Base-by-base conservation (phyloP, 92 coral and sea anemone species). In the Palythoa caribaeorum region DNA sequence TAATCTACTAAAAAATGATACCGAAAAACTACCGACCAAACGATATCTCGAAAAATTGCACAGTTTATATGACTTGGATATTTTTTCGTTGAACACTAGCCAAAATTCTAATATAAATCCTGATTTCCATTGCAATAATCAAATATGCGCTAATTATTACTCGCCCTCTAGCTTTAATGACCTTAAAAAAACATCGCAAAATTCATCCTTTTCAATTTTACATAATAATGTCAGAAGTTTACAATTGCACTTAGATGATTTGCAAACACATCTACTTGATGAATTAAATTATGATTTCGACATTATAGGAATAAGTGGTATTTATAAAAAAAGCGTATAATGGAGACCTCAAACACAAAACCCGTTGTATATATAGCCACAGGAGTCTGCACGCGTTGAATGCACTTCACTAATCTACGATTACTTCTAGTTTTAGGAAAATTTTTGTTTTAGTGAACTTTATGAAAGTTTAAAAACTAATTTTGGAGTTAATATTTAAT, bases 221-320 rank as follows among this genome's bases (percentile, higher is more conserved):
- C 86, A 83, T 57, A 62, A 83, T 38, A 62, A 83, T 38, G 76
- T 84, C n/a, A 84, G 79, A 48, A 71, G 79, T 66, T 47, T 84
- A 71, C 74, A 71, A 47, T 47, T 76, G 21, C 74, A 72, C 50
- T n/a, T 84, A 19, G 79, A 84, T 39, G 65, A 71, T 12, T 75
- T 74, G 14, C 75, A 71, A 17, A 17, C 75, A 0, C 75, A 71
- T 36, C 14, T 86, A 13, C 51, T 86, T 16, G 15, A 76, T 50
- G 83, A 86, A 57, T 72, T 74, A 10, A 74, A 59, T 38, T n/a
- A n/a, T n/a, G n/a, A n/a, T n/a, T n/a, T n/a, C n/a, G n/a, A n/a
- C n/a, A n/a, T n/a, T n/a, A n/a, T 76, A 11, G 36, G 52, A 59
- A 57, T n/a, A n/a, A n/a, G n/a, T n/a, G n/a, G n/a, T n/a, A n/a